Evolutionary conservation across 1,140 invertebrate species (phyloP).

Genomic region (Helicorthomorpha holstii): DNA sequence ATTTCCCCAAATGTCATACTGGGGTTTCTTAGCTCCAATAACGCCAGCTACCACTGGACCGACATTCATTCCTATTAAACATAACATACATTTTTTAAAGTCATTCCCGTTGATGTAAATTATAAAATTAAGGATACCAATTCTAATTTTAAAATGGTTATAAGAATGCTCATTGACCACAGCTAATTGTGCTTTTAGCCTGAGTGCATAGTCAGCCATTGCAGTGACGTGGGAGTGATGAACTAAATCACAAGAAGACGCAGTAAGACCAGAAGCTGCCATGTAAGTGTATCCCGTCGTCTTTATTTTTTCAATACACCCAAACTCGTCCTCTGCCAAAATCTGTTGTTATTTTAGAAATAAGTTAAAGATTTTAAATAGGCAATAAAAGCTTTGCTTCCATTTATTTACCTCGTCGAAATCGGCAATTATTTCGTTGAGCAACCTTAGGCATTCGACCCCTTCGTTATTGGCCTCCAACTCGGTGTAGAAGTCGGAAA

Average conservation of each 20-base stretch:
- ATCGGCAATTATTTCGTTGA: conserved; percentile 95
- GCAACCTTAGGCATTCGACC: conserved; percentile 75
- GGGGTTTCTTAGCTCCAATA: conserved; percentile 79
- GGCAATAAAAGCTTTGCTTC: no score
- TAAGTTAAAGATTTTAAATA: neutral
- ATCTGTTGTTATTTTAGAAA: conserved; percentile 22
- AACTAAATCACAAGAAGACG: conserved; percentile 54
- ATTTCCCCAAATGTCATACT: conserved; percentile 87
- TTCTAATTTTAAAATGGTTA: conserved; percentile 86
- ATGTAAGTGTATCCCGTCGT: conserved; percentile 91
- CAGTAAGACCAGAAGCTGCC: conserved; percentile 78
- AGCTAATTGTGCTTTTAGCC: conserved; percentile 65
- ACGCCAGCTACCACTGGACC: conserved; percentile 90
- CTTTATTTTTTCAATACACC: conserved; percentile 92
- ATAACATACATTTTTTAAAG: conserved; percentile 8
- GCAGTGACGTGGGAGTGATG: conserved; percentile 62
- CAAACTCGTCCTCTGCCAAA: conserved; percentile 65
- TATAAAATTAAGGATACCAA: conserved; percentile 38
- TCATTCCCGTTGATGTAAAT: neutral
- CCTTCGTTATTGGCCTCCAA: conserved; percentile 88
- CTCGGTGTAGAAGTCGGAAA: conserved; percentile 92
- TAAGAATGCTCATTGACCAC: conserved; percentile 92
- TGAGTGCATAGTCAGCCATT: conserved; percentile 79
- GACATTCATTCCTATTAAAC: conserved; percentile 75
- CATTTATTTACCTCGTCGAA: conserved; percentile 54